These are phyloP conservation scores for Calycopis cecrops DNA, from an alignment of 1,140 invertebrate genomes.

Conservation along the genomic window DNA sequence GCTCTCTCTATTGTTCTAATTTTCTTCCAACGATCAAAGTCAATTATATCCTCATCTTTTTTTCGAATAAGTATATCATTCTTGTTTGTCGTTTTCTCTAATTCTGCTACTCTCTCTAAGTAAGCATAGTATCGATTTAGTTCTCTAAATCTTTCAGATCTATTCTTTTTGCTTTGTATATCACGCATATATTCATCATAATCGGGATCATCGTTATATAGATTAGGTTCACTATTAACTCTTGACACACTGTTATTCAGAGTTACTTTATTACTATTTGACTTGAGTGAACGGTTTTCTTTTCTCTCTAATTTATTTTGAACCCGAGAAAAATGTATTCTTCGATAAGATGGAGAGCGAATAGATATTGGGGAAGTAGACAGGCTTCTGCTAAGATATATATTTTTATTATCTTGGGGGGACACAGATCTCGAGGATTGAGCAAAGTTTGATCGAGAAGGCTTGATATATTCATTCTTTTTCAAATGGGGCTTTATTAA, in stretches of 20 bases:
- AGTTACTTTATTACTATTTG: constrained; percentile 76
- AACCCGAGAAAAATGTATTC: constrained; percentile 75
- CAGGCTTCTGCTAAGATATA: constrained; percentile 49
- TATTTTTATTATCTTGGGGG: constrained; percentile 49
- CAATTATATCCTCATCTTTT: constrained; percentile 86
- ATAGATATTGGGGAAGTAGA: constrained; percentile 75
- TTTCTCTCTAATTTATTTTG: constrained; percentile 60
- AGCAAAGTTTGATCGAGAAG: constrained; percentile 54
- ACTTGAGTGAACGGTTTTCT: constrained; percentile 77
- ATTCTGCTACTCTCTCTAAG: constrained; percentile 87
- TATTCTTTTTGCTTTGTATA: constrained; percentile 81
- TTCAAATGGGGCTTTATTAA: constrained; percentile 8
- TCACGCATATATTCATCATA: constrained; percentile 84
- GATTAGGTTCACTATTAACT: constrained; percentile 50
- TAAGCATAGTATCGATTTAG: constrained; percentile 90
- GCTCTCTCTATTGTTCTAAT: constrained; percentile 86
- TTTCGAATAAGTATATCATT: constrained; percentile 81
- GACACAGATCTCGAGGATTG: constrained; percentile 57
- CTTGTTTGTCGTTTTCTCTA: constrained; percentile 85
- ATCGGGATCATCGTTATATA: constrained; percentile 73
- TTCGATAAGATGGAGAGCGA: constrained; percentile 79
- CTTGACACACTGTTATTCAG: constrained; percentile 26
- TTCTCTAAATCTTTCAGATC: constrained; percentile 89
- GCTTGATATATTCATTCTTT: constrained; percentile 26
- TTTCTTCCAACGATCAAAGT: constrained; percentile 91